Percentiles rank a stretch among this genome's conserved stretches.
Conservation (phyloP, 2,113 vertebrate species). For the Hyperopisus bebe region DNA sequence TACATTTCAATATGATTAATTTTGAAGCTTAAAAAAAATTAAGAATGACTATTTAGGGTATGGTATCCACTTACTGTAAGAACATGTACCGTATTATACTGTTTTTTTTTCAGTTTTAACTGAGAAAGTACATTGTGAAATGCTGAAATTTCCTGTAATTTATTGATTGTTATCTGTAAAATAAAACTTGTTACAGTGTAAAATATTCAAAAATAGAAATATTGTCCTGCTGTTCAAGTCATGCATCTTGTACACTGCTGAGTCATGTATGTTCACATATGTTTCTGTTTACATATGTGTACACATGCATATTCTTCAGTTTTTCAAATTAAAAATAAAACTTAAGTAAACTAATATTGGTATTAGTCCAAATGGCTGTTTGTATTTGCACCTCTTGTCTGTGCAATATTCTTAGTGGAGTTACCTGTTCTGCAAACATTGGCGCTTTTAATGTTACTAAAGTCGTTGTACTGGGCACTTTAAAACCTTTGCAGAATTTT, state of each 20-base stretch:
- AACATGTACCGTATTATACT: not conserved
- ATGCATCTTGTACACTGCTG: constrained; percentile 27
- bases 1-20: not conserved
- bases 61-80: not conserved
- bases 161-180: not conserved
- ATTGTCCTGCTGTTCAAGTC: not conserved
- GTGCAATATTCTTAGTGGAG: constrained; percentile 47
- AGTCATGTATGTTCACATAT: constrained; percentile 20
- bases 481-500: constrained; percentile 34
- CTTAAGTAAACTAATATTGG: constrained; percentile 22
- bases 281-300: constrained; percentile 21
- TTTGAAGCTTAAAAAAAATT: not conserved
- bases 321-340: constrained; percentile 3
- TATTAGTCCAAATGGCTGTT: constrained; percentile 25
- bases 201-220: not conserved
- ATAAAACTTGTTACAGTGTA: not conserved
- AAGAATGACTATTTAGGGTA: not conserved
- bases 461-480: constrained; percentile 43
- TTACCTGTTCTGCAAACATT: constrained; percentile 46
- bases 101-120: not conserved
- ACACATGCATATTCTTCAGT: not conserved
- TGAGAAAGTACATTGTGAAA: not conserved
- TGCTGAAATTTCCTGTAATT: not conserved
- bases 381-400: constrained; percentile 39
- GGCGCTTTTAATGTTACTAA: constrained; percentile 37